These are phyloP conservation scores for Tortrix viridana DNA, from an alignment of 2,888 invertebrate genomes.

Conservation along the genomic window DNA sequence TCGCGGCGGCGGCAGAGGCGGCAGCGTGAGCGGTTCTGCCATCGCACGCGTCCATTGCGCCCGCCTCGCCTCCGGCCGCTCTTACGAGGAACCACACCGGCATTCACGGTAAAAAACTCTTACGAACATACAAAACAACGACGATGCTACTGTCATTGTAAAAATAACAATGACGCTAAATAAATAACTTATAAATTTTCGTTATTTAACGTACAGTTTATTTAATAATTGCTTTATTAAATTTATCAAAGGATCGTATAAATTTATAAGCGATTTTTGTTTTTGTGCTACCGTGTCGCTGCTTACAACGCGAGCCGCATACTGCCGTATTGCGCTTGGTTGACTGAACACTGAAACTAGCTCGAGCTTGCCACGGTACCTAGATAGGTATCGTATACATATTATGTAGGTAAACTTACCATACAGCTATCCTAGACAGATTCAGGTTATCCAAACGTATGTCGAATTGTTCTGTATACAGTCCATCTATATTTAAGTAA, in stretches of 20 bases:
- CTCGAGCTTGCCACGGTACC: constrained; percentile 30
- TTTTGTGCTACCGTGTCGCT: constrained; percentile 26
- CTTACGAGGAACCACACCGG: constrained; percentile 45
- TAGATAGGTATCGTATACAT: neutral
- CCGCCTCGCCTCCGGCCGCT: constrained; percentile 47
- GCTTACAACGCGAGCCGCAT: constrained; percentile 45
- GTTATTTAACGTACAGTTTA: neutral
- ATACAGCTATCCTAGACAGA: constrained; percentile 28
- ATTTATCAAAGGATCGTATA: constrained; percentile 24
- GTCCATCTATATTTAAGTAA: constrained; percentile 13
- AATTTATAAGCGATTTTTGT: constrained; percentile 26
- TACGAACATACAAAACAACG: constrained; percentile 17
- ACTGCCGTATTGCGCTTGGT: constrained; percentile 56
- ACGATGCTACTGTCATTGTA: constrained; percentile 21
- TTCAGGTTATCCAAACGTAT: constrained; percentile 35
- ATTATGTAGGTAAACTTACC: too few relatives aligned
- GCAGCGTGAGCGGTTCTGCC: constrained; percentile 75
- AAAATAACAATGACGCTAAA: neutral
- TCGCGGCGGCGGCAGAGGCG: constrained; percentile 71
- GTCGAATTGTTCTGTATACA: neutral
- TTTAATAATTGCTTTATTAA: constrained; percentile 15
- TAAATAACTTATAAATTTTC: too few relatives aligned
- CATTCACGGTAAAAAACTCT: constrained; percentile 23
- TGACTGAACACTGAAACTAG: constrained; percentile 32
- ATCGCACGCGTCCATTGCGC: constrained; percentile 77